Evolutionary conservation across 2,113 vertebrate species (phyloP).

Genomic region (Gavia stellata): DNA sequence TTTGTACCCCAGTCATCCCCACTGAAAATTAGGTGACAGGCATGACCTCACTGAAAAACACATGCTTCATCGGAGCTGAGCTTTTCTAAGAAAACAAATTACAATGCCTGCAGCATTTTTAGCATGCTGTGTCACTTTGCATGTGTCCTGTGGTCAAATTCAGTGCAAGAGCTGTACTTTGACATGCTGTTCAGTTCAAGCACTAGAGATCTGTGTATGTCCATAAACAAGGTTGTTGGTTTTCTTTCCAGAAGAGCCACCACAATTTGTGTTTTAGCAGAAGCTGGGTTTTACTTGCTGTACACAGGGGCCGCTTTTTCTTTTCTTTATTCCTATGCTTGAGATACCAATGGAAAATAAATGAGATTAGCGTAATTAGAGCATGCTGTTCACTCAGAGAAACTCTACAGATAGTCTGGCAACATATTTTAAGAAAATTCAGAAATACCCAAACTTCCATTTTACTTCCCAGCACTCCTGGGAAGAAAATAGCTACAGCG

Average conservation of each 20-base stretch:
- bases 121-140: conserved; percentile 21
- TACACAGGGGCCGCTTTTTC: rapidly evolving
- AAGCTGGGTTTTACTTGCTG: neutral
- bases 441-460: neutral
- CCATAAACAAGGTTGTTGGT: neutral
- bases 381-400: neutral
- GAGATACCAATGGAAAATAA: neutral
- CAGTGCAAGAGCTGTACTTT: conserved; percentile 10
- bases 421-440: neutral
- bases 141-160: conserved; percentile 9
- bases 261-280: neutral
- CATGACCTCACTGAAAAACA: conserved; percentile 55
- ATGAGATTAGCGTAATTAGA: neutral
- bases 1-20: conserved; percentile 45
- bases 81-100: conserved; percentile 60
- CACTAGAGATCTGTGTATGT: neutral
- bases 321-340: neutral
- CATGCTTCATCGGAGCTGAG: neutral
- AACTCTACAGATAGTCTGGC: neutral
- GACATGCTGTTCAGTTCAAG: conserved; percentile 8
- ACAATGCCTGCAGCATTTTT: conserved; percentile 36
- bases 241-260: neutral
- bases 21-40: conserved; percentile 63
- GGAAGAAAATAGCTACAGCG: neutral
- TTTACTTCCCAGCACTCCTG: neutral